Evolutionary conservation across 2,113 vertebrate genomes (phyloP).

Genomic region (Physeter macrocephalus): DNA sequence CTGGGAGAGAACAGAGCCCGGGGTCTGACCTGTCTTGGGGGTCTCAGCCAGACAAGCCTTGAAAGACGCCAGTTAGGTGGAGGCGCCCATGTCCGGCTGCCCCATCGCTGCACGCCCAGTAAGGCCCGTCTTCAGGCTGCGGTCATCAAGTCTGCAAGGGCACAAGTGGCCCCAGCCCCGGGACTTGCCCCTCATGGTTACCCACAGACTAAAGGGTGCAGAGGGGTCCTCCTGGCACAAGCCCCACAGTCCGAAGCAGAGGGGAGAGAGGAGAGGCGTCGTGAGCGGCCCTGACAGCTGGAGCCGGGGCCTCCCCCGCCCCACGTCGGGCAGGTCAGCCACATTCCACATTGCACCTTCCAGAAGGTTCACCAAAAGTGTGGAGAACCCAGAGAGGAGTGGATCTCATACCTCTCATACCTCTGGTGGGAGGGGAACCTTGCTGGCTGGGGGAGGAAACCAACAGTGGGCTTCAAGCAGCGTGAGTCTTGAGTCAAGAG

Average conservation of each 20-base stretch:
- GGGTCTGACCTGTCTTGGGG: neutral
- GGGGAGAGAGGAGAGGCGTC: rapidly evolving
- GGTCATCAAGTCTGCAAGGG: neutral
- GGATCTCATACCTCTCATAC: too few species aligned
- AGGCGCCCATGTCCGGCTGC: neutral
- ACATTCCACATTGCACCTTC: neutral
- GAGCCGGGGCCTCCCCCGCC: rapidly evolving
- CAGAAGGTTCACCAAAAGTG: neutral
- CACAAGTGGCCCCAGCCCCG: rapidly evolving
- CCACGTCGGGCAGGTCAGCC: neutral
- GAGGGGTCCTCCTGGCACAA: neutral
- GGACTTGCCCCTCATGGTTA: neutral
- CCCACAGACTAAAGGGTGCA: too few species aligned
- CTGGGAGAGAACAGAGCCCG: neutral
- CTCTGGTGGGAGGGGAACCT: neutral
- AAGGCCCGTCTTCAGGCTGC: neutral
- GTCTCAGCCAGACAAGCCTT: neutral
- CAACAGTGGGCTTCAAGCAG: neutral
- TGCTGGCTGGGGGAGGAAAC: neutral
- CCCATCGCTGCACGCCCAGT: rapidly evolving
- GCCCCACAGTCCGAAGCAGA: neutral
- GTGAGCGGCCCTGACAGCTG: neutral
- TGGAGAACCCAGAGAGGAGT: neutral
- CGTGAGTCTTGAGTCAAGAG: rapidly evolving
- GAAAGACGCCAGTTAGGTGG: rapidly evolving